Conservation (phyloP, 2,888 invertebrate genomes). For the Ptychoptera contaminata region DNA sequence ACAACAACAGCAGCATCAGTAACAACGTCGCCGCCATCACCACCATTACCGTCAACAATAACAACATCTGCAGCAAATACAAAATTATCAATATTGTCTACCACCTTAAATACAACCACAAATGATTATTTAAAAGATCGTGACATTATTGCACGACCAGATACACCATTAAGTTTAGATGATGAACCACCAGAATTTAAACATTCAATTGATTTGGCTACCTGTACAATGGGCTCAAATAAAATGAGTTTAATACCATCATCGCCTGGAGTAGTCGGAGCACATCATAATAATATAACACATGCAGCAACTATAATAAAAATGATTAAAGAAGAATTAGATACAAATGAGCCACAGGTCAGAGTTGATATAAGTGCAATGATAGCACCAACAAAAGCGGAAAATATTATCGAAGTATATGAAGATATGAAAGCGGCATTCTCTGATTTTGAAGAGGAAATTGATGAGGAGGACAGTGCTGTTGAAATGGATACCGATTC, state of each 20-base stretch:
- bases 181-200: conserved; percentile 24
- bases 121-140: conserved; percentile 16
- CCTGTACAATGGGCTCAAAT: conserved; percentile 30
- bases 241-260: conserved; percentile 20
- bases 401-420: neutral
- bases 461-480: conserved; percentile 8
- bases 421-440: neutral
- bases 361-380: neutral
- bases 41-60: conserved; percentile 7
- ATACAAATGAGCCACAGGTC: conserved; percentile 12
- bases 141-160: conserved; percentile 16
- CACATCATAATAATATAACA: conserved; percentile 17
- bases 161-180: conserved; percentile 24
- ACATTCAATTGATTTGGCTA: conserved; percentile 26
- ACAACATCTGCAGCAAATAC: neutral
- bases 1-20: conserved; percentile 8
- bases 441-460: conserved; percentile 8
- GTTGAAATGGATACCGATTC: conserved; percentile 10
- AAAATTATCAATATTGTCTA: neutral
- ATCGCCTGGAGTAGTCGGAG: conserved; percentile 6
- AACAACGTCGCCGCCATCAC: conserved; percentile 7
- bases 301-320: neutral
- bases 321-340: conserved; percentile 20
- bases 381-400: neutral
- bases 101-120: conserved; percentile 10